Conservation (phyloP, 1,140 invertebrate genomes). For the Rhagoletis pomonella region DNA sequence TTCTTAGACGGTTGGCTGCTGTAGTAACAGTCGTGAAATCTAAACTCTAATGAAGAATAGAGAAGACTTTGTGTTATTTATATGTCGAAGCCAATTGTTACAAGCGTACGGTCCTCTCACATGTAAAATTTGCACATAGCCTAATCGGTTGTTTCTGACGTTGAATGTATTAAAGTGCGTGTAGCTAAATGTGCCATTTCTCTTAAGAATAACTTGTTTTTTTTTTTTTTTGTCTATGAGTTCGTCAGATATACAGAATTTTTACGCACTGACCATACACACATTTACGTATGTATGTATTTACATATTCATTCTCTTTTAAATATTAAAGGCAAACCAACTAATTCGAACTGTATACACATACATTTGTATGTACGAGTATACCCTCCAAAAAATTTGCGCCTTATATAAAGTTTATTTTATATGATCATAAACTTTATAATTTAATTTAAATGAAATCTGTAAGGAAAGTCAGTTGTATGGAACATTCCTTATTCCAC, state of each 20-base stretch:
- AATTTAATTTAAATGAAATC: too few relatives aligned
- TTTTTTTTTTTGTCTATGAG: too few relatives aligned
- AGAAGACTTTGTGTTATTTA: slow-evolving; percentile 1
- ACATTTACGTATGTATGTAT: not conserved
- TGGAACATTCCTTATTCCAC: too few relatives aligned
- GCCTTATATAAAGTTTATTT: too few relatives aligned
- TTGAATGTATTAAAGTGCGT: not conserved
- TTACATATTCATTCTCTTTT: not conserved
- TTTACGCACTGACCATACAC: not conserved
- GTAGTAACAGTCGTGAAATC: not conserved
- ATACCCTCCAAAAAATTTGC: too few relatives aligned
- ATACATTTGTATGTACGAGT: too few relatives aligned
- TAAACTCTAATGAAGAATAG: not conserved
- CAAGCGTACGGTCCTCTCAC: not conserved
- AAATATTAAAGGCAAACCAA: too few relatives aligned
- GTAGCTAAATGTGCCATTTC: not conserved
- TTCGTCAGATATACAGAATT: not conserved
- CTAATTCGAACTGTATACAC: too few relatives aligned
- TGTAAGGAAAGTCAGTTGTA: too few relatives aligned
- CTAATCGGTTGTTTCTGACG: too few relatives aligned
- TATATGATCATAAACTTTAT: too few relatives aligned
- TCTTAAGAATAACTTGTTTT: not conserved
- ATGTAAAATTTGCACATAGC: not conserved
- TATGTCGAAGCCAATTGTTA: not conserved
- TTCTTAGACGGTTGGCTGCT: slow-evolving; percentile 6